These are phyloP conservation scores for Brachionus sp. DNA, from an alignment of 1,140 invertebrate species.

Conservation along the genomic window DNA sequence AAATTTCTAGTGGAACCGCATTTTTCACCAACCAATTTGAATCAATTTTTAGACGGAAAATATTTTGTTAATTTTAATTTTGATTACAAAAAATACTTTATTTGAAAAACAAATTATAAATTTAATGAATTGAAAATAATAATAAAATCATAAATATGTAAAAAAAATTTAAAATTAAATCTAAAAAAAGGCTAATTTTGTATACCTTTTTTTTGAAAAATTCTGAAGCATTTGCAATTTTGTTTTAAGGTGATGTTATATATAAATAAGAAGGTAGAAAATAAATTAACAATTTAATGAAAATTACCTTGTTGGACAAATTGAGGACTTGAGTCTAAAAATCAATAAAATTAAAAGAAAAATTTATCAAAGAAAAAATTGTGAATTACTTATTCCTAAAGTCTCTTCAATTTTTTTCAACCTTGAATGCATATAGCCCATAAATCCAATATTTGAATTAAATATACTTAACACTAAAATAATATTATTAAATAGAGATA, in stretches of 20 bases:
- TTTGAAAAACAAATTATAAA: neutral
- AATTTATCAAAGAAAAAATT: neutral
- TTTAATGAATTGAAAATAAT: neutral
- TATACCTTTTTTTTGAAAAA: neutral
- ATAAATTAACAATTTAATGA: neutral
- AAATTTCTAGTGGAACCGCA: too few relatives aligned
- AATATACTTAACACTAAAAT: neutral
- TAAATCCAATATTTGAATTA: neutral
- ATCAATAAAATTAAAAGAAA: neutral
- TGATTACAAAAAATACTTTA: too few relatives aligned
- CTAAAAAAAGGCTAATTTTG: neutral
- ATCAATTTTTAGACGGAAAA: too few relatives aligned
- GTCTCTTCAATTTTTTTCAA: neutral
- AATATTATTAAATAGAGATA: neutral
- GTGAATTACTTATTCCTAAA: neutral
- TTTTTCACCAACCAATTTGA: too few relatives aligned
- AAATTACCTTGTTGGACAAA: neutral
- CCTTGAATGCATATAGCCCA: neutral
- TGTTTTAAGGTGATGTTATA: neutral
- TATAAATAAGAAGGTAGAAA: neutral
- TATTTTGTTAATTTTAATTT: too few relatives aligned
- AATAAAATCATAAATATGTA: neutral
- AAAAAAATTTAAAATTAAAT: neutral
- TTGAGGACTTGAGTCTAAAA: neutral
- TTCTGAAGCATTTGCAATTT: neutral